These are phyloP conservation scores for Antheraea yamamai DNA, from an alignment of 2,888 invertebrate genomes.

Conservation along the genomic window DNA sequence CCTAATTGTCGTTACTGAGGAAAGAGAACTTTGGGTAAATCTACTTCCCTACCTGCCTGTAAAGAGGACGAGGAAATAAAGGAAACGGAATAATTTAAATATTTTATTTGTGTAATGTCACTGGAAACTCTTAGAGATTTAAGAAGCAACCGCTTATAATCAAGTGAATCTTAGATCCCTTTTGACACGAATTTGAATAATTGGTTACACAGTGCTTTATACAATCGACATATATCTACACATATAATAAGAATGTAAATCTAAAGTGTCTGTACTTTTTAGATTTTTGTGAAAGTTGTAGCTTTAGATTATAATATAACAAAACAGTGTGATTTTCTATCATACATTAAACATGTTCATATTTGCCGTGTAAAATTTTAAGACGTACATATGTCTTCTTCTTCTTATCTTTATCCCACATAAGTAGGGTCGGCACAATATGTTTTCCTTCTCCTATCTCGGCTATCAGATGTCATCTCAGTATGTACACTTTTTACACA, in stretches of 20 bases:
- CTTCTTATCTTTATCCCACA: no score
- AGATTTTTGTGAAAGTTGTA: no score
- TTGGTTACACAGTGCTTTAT: neutral
- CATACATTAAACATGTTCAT: neutral
- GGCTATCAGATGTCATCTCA: no score
- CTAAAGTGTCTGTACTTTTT: no score
- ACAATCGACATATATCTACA: neutral
- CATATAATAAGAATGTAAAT: no score
- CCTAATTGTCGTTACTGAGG: slow-evolving; percentile 15
- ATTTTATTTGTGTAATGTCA: slow-evolving; percentile 20
- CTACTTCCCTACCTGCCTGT: slow-evolving; percentile 17
- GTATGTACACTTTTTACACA: no score
- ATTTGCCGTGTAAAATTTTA: no score
- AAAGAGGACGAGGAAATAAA: slow-evolving; percentile 18
- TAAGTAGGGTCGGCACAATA: no score
- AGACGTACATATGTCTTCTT: no score
- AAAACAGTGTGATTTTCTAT: neutral
- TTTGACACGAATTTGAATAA: slow-evolving; percentile 5
- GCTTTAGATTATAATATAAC: neutral
- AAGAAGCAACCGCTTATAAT: slow-evolving; percentile 9
- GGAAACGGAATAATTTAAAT: slow-evolving; percentile 22
- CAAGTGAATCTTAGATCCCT: slow-evolving; percentile 8
- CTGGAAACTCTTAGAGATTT: slow-evolving; percentile 9
- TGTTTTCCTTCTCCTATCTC: no score
- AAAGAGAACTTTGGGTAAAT: slow-evolving; percentile 16